These are phyloP conservation scores for Otolemur crassicaudatus DNA, from an alignment of 2,797 vertebrate species.

Conservation along the genomic window DNA sequence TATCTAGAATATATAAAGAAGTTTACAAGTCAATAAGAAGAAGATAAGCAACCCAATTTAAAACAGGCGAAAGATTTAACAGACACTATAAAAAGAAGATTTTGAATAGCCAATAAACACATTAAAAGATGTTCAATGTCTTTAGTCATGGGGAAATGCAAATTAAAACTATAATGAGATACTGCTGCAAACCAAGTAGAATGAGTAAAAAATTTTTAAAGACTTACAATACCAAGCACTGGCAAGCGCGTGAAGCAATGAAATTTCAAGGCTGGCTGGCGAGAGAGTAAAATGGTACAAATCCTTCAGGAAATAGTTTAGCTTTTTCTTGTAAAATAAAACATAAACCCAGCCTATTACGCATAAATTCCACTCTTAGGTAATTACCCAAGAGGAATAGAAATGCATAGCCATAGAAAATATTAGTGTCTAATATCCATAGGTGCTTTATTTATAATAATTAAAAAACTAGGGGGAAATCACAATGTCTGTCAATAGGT, in stretches of 20 bases:
- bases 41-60: not conserved
- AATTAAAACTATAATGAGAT: not conserved
- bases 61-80: not conserved
- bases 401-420: not conserved
- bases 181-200: not conserved
- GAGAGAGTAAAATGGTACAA: not conserved
- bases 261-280: not conserved
- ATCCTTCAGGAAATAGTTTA: slow-evolving; percentile 17
- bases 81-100: not conserved
- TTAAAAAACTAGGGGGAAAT: not conserved
- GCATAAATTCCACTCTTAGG: not conserved
- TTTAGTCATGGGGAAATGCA: not conserved
- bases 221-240: not conserved
- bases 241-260: not conserved
- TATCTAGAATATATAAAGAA: not conserved
- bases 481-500: not conserved
- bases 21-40: not conserved
- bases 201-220: not conserved
- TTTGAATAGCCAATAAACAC: not conserved
- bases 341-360: not conserved
- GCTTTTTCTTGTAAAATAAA: slow-evolving; percentile 23
- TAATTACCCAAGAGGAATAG: not conserved
- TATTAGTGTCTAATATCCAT: not conserved
- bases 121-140: not conserved
- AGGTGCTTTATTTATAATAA: not conserved